Evolutionary conservation across 2,888 invertebrate species (phyloP).

Genomic region (Coenonympha arcania): DNA sequence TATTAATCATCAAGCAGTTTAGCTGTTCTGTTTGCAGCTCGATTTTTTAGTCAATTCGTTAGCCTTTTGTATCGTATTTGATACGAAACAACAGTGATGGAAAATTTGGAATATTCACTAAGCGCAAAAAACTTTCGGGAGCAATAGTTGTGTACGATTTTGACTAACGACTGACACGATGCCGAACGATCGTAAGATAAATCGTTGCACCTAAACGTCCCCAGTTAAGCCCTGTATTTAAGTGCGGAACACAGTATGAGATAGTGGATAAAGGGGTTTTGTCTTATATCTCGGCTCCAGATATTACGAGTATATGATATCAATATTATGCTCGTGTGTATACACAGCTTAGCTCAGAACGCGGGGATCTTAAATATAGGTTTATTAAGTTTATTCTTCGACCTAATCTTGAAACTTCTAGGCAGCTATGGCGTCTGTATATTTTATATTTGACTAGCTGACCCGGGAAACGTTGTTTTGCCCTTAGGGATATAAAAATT

Average conservation of each 20-base stretch:
- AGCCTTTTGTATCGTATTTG: too few relatives aligned
- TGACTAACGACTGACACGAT: background rate
- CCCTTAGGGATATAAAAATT: too few relatives aligned
- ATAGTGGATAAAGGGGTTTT: slow-evolving; percentile 15
- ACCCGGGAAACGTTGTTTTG: too few relatives aligned
- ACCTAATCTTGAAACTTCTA: background rate
- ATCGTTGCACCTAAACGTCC: slow-evolving; percentile 6
- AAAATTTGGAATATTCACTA: too few relatives aligned
- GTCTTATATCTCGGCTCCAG: slow-evolving; percentile 3
- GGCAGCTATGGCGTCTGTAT: background rate
- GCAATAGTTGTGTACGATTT: too few relatives aligned
- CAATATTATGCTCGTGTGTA: background rate
- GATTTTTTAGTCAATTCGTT: too few relatives aligned
- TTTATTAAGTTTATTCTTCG: background rate
- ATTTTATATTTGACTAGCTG: too few relatives aligned
- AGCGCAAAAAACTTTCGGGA: too few relatives aligned
- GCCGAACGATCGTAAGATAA: background rate
- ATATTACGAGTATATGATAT: background rate
- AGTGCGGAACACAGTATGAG: slow-evolving; percentile 11
- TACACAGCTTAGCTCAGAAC: background rate
- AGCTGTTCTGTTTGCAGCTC: too few relatives aligned
- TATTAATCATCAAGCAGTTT: too few relatives aligned
- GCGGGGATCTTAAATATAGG: background rate
- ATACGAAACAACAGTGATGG: too few relatives aligned
- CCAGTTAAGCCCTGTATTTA: slow-evolving; percentile 8